Percentiles rank a stretch among this genome's conserved stretches.
Evolutionary conservation across 2,888 invertebrate genomes (phyloP).

Genomic region (Scelioninae gen. 2): DNA sequence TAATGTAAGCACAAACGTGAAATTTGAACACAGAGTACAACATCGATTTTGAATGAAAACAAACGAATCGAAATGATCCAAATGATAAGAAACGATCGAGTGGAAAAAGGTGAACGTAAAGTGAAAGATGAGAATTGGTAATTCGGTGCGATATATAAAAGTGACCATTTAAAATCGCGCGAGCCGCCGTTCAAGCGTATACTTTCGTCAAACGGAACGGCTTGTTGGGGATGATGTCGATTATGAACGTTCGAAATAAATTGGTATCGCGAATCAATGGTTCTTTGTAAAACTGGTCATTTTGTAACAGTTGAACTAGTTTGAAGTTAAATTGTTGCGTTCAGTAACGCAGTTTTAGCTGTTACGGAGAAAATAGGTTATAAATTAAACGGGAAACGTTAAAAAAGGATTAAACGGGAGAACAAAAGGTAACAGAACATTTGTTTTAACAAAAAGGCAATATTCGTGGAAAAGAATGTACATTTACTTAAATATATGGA

Average conservation of each 20-base stretch:
- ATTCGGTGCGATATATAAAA: constrained; percentile 32
- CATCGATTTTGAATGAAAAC: constrained; percentile 56
- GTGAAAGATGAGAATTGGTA: constrained; percentile 25
- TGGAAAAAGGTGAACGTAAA: constrained; percentile 21
- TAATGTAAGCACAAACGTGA: constrained; percentile 56
- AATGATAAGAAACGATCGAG: constrained; percentile 17
- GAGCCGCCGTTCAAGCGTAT: too few relatives aligned
- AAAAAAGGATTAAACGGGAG: too few relatives aligned
- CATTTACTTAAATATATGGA: too few relatives aligned
- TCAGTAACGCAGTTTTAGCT: too few relatives aligned
- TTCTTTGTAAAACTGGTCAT: neutral
- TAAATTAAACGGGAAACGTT: too few relatives aligned
- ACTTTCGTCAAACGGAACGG: too few relatives aligned
- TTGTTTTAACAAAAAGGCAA: too few relatives aligned
- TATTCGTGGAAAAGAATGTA: too few relatives aligned
- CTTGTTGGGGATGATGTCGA: constrained; percentile 3
- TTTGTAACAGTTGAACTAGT: too few relatives aligned
- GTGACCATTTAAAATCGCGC: constrained; percentile 40
- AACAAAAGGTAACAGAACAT: too few relatives aligned
- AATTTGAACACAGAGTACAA: constrained; percentile 57
- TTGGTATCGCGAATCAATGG: constrained; percentile 51
- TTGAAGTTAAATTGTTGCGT: too few relatives aligned
- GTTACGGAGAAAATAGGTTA: too few relatives aligned
- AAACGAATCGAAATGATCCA: constrained; percentile 34
- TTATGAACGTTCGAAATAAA: constrained; percentile 7